Percentiles rank a stretch among this genome's conserved stretches.
Conservation (phyloP, 1,140 invertebrate species). For the honey bee (Apis mellifera) region Amel_HAv3.1 CM009943.2:9374501-9375000, state of each 20-base stretch:
- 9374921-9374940: background rate
- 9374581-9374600: no score
- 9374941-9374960: background rate
- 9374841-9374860: background rate
- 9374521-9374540: background rate
- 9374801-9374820: background rate
- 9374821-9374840: background rate
- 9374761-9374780: no score
- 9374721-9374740: no score
- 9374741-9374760: no score
- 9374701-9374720: background rate
- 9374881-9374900: background rate
- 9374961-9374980: slow-evolving; percentile 41
- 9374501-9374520: background rate
- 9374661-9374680: background rate
- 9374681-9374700: no score
- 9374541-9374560: no score
- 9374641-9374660: background rate
- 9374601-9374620: background rate
- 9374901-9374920: background rate
- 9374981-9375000: slow-evolving; percentile 61
- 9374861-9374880: background rate
- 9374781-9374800: no score
- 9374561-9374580: no score
- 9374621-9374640: background rate